Percentiles rank a stretch among this genome's conserved stretches.
Conservation (phyloP, 2,888 invertebrate genomes). For the Odontothrips loti region DNA sequence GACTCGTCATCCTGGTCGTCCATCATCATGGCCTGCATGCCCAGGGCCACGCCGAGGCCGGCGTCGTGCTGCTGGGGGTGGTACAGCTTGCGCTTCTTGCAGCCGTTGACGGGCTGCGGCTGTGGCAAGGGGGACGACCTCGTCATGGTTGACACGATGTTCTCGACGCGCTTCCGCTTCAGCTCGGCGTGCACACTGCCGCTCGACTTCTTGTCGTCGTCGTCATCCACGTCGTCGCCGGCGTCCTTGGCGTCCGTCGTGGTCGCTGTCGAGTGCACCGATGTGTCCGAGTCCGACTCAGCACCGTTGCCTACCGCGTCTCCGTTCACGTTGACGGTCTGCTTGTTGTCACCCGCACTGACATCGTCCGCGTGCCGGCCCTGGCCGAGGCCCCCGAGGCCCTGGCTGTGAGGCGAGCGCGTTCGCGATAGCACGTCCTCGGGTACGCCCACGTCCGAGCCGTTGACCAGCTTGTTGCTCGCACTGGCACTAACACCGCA, state of each 20-base stretch:
- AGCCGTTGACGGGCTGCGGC: conserved; percentile 74
- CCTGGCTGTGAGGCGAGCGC: conserved; percentile 28
- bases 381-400: conserved; percentile 42
- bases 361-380: conserved; percentile 42
- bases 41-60: conserved; percentile 56
- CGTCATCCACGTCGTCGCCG: conserved; percentile 35
- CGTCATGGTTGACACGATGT: conserved; percentile 90
- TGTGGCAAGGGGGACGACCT: conserved; percentile 68
- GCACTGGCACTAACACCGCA: conserved; percentile 38
- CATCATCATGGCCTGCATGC: conserved; percentile 55
- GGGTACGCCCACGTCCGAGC: conserved; percentile 38
- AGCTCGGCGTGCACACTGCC: conserved; percentile 31
- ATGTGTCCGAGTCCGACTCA: conserved; percentile 19
- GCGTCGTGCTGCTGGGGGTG: conserved; percentile 90
- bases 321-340: conserved; percentile 54
- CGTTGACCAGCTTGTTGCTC: conserved; percentile 39
- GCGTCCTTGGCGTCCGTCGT: conserved; percentile 29
- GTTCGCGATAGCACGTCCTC: conserved; percentile 29
- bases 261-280: conserved; percentile 7
- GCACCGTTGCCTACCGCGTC: conserved; percentile 33
- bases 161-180: conserved; percentile 68
- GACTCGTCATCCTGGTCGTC: conserved; percentile 60
- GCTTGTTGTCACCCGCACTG: conserved; percentile 52
- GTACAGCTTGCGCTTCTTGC: conserved; percentile 92
- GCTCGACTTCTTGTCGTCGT: conserved; percentile 37